phyloP scores from a whole-genome alignment of 1,140 invertebrate species.

The Drosophila melanogaster region Release_6_plus_ISO1_MT NT_037436.4:9949501-9950000 shows the following conservation, averaged over 20 bases:
- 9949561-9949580: background rate
- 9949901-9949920: slow-evolving; percentile 1
- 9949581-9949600: slow-evolving; percentile 89
- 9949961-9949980: slow-evolving; percentile 79
- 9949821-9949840: too few species aligned
- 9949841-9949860: slow-evolving; percentile 68
- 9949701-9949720: slow-evolving; percentile 94
- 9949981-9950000: slow-evolving; percentile 52
- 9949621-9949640: slow-evolving; percentile 91
- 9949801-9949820: slow-evolving; percentile 57
- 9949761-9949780: slow-evolving; percentile 37
- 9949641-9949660: slow-evolving; percentile 94
- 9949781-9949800: slow-evolving; percentile 58
- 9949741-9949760: slow-evolving; percentile 62
- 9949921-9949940: slow-evolving; percentile 16
- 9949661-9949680: slow-evolving; percentile 92
- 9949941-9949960: slow-evolving; percentile 74
- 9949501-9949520: slow-evolving; percentile 66
- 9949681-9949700: slow-evolving; percentile 93
- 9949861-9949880: slow-evolving; percentile 79
- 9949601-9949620: slow-evolving; percentile 91
- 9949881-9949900: slow-evolving; percentile 49
- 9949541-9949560: slow-evolving; percentile 29
- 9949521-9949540: slow-evolving; percentile 67
- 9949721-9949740: slow-evolving; percentile 88